Conservation (phyloP, 2,797 vertebrate species). For the Sandelia bainsii region DNA sequence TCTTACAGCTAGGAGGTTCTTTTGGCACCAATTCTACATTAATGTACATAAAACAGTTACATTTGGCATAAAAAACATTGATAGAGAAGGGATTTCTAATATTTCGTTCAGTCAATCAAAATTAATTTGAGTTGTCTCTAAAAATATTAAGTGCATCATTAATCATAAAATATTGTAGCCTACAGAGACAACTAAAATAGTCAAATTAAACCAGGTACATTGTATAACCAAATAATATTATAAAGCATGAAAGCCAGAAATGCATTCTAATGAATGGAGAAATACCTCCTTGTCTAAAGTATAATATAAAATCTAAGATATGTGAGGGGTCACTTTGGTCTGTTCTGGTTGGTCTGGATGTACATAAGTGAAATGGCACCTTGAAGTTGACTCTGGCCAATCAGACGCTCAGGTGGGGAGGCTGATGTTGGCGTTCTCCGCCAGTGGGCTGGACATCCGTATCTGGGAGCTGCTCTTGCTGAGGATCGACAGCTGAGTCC, state of each 20-base stretch:
- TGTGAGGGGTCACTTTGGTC: slow-evolving; percentile 73
- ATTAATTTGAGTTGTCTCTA: slow-evolving; percentile 14
- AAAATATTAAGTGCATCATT: slow-evolving; percentile 29
- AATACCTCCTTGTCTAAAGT: slow-evolving; percentile 42
- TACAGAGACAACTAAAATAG: slow-evolving; percentile 22
- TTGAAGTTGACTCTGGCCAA: slow-evolving; percentile 35
- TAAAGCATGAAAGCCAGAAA: slow-evolving; percentile 25
- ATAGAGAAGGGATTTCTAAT: slow-evolving; percentile 2
- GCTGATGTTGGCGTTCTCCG: slow-evolving; percentile 91
- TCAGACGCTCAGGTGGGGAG: slow-evolving; percentile 91
- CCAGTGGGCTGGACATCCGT: slow-evolving; percentile 96
- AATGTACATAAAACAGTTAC: slow-evolving; percentile 12
- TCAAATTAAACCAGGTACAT: slow-evolving; percentile 15
- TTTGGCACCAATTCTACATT: slow-evolving; percentile 36
- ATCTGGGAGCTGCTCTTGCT: slow-evolving; percentile 99
- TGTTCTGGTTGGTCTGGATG: slow-evolving; percentile 67
- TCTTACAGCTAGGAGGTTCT: slow-evolving; percentile 13
- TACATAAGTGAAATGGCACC: slow-evolving; percentile 53
- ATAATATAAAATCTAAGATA: slow-evolving; percentile 46
- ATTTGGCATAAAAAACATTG: slow-evolving; percentile 6
- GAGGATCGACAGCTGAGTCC: slow-evolving; percentile 98
- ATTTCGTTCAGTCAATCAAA: slow-evolving; percentile 12
- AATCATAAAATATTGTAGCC: slow-evolving; percentile 12
- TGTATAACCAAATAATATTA: slow-evolving; percentile 18
- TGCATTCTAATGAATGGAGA: slow-evolving; percentile 29